Evolutionary conservation across 2,888 invertebrate genomes (phyloP).

Genomic region (Parnassius apollo): DNA sequence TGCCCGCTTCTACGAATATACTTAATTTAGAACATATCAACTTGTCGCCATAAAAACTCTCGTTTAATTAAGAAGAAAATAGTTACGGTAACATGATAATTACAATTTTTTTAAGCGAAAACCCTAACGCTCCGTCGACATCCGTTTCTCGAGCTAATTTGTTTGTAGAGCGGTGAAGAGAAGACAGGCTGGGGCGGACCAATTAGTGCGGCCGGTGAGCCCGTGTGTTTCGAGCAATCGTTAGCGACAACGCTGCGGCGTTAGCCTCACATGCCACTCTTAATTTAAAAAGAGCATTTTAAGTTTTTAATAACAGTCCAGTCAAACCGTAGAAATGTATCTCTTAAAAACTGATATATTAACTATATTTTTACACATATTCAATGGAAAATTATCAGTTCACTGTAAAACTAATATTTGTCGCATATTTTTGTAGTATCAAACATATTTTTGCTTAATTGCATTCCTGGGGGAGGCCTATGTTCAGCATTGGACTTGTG

Average conservation of each 20-base stretch:
- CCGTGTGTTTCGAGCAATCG: slow-evolving; percentile 44
- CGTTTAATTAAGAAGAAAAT: slow-evolving; percentile 7
- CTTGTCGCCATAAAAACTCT: not conserved
- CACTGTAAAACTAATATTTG: no score
- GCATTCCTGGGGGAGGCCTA: no score
- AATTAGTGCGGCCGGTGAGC: slow-evolving; percentile 58
- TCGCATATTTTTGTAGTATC: no score
- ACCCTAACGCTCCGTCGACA: slow-evolving; percentile 49
- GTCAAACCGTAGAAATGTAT: no score
- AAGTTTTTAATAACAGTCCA: not conserved
- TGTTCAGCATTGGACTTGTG: no score
- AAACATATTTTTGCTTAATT: no score
- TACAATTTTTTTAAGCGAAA: slow-evolving; percentile 35
- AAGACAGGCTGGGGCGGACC: slow-evolving; percentile 51
- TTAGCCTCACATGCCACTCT: slow-evolving; percentile 12
- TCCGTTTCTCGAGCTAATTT: slow-evolving; percentile 65
- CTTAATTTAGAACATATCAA: no score
- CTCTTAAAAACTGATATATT: no score
- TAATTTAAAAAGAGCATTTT: slow-evolving; percentile 3
- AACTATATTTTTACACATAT: no score
- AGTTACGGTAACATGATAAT: slow-evolving; percentile 20
- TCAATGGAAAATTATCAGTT: not conserved
- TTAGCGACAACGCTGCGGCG: slow-evolving; percentile 49
- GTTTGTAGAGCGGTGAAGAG: slow-evolving; percentile 58
- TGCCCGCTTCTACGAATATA: no score